Evolutionary conservation across 2,797 vertebrate genomes (phyloP).

Genomic region (Simalia tracyae): DNA sequence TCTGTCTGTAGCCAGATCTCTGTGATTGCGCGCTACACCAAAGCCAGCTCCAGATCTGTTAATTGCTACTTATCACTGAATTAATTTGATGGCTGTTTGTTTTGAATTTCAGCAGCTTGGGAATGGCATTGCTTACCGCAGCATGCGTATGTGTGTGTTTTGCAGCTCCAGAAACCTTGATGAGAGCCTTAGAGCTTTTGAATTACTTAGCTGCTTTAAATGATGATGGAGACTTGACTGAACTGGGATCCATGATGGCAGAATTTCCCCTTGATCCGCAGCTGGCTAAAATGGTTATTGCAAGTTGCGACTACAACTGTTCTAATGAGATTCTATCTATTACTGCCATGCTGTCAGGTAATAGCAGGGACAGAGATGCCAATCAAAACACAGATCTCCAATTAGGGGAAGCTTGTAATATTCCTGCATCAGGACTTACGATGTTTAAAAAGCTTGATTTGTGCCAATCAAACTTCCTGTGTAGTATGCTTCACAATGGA

Average conservation of each 20-base stretch:
- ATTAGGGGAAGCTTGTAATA: constrained; percentile 63
- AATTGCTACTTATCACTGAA: constrained; percentile 21
- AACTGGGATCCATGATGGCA: constrained; percentile 99
- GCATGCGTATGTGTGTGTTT: constrained; percentile 17
- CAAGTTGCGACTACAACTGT: constrained; percentile 99
- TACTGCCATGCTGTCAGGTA: constrained; percentile 99
- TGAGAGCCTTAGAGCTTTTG: constrained; percentile 96
- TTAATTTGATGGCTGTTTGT: constrained; percentile 68
- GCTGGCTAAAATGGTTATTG: constrained; percentile 99
- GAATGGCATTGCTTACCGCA: constrained; percentile 56
- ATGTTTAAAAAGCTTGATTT: constrained; percentile 26
- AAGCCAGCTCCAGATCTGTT: constrained; percentile 14
- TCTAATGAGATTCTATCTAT: constrained; percentile 99
- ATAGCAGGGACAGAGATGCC: constrained; percentile 79
- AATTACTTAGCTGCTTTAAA: constrained; percentile 98
- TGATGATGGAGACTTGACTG: constrained; percentile 97
- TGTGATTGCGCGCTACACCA: neutral
- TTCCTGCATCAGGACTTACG: constrained; percentile 28
- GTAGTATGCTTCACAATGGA: constrained; percentile 16
- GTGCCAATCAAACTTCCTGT: neutral
- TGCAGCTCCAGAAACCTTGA: constrained; percentile 95
- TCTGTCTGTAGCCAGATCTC: neutral
- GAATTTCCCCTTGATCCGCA: constrained; percentile 98
- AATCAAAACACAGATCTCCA: constrained; percentile 61
- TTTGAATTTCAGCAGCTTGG: constrained; percentile 68